Evolutionary conservation across 1,140 invertebrate genomes (phyloP), one percentile per base, ranked within the genome.

Genomic region (Antheraea pernyi): DNA sequence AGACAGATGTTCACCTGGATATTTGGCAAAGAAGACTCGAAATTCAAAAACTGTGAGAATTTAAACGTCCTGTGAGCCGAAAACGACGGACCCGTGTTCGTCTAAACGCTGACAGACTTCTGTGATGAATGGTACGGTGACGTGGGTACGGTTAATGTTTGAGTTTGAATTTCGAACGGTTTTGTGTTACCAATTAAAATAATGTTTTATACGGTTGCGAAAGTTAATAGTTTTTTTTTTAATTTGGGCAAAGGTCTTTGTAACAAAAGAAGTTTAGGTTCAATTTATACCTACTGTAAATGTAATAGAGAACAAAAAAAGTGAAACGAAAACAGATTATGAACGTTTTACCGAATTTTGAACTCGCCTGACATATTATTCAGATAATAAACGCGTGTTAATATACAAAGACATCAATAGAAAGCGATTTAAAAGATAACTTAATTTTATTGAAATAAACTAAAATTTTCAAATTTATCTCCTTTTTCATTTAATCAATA

Each of bases 21-120:
- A 19, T 96, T 98, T 84, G 97, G 97, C 59, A 97, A 97, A 81
- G 97, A 97, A 85, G 97, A 97, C 89, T 95, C 96, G 59, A 97
- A 97, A 90, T 97, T 97, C 90, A 97, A 97, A 90, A 97, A 97
- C 89, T 98, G 97, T 93, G 97, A 97, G 93, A 97, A 98, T 80
- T 93, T 98, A 53, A 95, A 97, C 82, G 96, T 97, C 76, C 94
- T 97, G 77, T 97, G 95, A 95, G 86, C 85, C 71, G 88, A 91
- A 59, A 85, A 76, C 64, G 88, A 91, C 71, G 88, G 87, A 71
- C 90, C 88, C 36, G 90, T 92, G 83, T 92, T 91, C 77, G 90
- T 92, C 71, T 91, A 80, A 79, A 70, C 22, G 63, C 16, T 53
- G 9, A 65, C 46, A 16, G 18, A 53, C 46, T 46, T 48, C 10